phyloP scores from a whole-genome alignment of 1,140 invertebrate genomes.

The Vanessa atalanta region DNA sequence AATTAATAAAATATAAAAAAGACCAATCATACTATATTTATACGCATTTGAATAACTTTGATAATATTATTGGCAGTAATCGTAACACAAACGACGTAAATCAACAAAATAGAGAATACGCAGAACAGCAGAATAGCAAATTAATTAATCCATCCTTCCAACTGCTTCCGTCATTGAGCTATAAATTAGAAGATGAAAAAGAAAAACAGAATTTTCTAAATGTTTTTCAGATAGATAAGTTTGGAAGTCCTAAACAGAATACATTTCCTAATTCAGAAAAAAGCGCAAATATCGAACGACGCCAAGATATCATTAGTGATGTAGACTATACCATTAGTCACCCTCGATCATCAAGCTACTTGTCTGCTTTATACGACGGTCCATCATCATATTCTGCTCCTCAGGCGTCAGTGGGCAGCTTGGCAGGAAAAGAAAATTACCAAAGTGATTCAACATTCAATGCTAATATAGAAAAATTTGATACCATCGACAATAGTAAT shows the following conservation, averaged over 20 bases:
- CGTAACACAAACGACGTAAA: background rate
- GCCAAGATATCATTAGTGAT: constrained; percentile 44
- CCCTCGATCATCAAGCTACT: constrained; percentile 40
- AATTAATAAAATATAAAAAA: constrained; percentile 69
- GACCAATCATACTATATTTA: constrained; percentile 69
- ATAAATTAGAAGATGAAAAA: constrained; percentile 61
- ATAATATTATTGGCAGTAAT: constrained; percentile 1
- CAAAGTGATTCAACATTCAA: constrained; percentile 46
- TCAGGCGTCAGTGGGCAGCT: constrained; percentile 60
- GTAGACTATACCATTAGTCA: constrained; percentile 56
- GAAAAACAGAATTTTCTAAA: constrained; percentile 59
- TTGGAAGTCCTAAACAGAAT: constrained; percentile 47
- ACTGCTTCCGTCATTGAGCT: constrained; percentile 64
- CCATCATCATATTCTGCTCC: constrained; percentile 70
- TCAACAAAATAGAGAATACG: constrained; percentile 4
- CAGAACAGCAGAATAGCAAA: constrained; percentile 26
- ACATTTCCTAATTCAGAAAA: background rate
- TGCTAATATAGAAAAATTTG: constrained; percentile 61
- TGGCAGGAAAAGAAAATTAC: constrained; percentile 40
- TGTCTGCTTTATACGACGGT: constrained; percentile 57
- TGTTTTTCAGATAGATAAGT: constrained; percentile 56
- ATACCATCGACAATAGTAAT: constrained; percentile 44
- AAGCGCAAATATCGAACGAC: constrained; percentile 38
- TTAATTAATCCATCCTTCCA: constrained; percentile 52
- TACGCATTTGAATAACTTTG: constrained; percentile 50